A percentile compares a stretch with the other conserved stretches of the same genome.
These are phyloP conservation scores for Trinorchestia longiramus DNA, from an alignment of 1,140 invertebrate genomes.

Conservation along the genomic window DNA sequence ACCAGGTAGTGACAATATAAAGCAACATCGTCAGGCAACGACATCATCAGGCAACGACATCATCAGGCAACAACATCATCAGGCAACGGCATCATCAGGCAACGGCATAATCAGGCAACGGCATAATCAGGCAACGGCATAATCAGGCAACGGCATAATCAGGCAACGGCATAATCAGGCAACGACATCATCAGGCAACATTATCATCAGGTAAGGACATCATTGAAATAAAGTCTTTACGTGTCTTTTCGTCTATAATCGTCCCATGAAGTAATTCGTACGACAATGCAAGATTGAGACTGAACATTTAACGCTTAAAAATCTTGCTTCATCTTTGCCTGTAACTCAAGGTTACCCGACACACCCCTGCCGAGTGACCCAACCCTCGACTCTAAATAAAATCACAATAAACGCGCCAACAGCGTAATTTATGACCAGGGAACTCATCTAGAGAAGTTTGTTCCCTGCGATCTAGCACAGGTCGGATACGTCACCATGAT, in stretches of 20 bases:
- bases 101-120: neutral
- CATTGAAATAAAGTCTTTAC: neutral
- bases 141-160: no score
- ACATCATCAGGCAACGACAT: no score
- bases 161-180: no score
- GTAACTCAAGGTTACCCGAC: neutral
- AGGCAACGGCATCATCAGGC: neutral
- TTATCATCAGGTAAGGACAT: neutral
- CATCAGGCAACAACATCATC: neutral
- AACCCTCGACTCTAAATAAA: slow-evolving; percentile 35
- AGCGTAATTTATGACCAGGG: slow-evolving; percentile 21
- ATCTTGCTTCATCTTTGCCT: neutral
- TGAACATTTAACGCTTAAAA: neutral
- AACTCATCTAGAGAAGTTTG: slow-evolving; percentile 25
- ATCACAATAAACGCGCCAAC: slow-evolving; percentile 37
- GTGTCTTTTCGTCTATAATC: neutral
- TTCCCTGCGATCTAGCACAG: neutral
- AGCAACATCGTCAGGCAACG: no score
- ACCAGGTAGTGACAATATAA: no score
- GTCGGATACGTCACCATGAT: neutral
- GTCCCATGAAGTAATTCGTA: neutral
- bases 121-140: no score
- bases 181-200: neutral
- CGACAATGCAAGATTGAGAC: neutral
- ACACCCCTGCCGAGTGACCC: slow-evolving; percentile 45